Conservation (phyloP, 1,140 invertebrate species). For the Lethrus apterus region DNA sequence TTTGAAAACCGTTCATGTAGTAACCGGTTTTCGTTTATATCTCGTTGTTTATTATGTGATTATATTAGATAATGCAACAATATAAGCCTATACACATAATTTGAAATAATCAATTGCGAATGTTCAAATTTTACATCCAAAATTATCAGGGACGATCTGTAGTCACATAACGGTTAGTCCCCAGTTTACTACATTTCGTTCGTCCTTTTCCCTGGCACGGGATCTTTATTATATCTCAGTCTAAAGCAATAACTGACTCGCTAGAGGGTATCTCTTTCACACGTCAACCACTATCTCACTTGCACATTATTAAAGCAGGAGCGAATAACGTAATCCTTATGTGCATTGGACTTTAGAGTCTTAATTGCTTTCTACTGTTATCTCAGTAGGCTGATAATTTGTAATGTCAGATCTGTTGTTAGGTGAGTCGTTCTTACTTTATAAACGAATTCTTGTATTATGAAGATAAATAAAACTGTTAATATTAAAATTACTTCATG, state of each 20-base stretch:
- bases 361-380: constrained; percentile 23
- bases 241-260: constrained; percentile 17
- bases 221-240: constrained; percentile 12
- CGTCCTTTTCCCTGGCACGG: constrained; percentile 14
- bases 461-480: constrained; percentile 12
- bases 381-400: constrained; percentile 32
- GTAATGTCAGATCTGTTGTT: constrained; percentile 33
- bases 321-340: constrained; percentile 7
- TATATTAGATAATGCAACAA: no score
- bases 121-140: no score
- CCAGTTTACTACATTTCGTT: constrained; percentile 21
- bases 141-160: constrained; percentile 23
- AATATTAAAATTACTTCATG: no score
- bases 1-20: no score
- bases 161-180: constrained; percentile 24
- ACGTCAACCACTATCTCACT: constrained; percentile 6
- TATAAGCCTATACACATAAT: no score
- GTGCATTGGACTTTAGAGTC: constrained; percentile 17
- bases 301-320: constrained; percentile 15
- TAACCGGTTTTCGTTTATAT: no score
- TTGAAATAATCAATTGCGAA: no score
- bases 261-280: constrained; percentile 10
- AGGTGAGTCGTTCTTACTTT: constrained; percentile 30
- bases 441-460: constrained; percentile 25
- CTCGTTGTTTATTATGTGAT: no score